Conservation (phyloP, 2,113 vertebrate genomes). For the Ciconia boyciana region DNA sequence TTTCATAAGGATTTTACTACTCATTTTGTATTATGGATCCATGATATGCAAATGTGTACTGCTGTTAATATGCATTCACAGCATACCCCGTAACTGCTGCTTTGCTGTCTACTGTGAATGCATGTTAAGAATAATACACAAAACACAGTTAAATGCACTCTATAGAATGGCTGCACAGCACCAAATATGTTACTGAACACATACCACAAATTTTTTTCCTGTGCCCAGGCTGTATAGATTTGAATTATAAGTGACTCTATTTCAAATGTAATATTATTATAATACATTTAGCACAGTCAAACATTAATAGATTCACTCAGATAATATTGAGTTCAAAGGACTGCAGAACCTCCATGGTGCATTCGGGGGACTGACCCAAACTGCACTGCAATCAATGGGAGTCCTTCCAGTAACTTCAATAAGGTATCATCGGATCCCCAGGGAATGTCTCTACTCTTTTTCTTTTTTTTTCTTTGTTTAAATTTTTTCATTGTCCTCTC, state of each 20-base stretch:
- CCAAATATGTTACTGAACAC: not conserved
- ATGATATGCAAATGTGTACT: slow-evolving; percentile 57
- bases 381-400: not conserved
- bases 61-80: slow-evolving; percentile 62
- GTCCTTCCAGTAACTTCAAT: not conserved
- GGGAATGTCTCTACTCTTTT: not conserved
- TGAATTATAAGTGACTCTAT: not conserved
- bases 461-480: fast-evolving
- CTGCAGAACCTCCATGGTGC: not conserved
- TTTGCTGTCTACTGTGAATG: slow-evolving; percentile 64
- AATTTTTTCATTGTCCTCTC: not conserved
- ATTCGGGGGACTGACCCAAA: not conserved
- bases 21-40: slow-evolving; percentile 33
- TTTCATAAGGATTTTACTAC: slow-evolving; percentile 51
- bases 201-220: not conserved
- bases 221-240: not conserved
- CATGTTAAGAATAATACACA: slow-evolving; percentile 48
- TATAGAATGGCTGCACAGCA: not conserved
- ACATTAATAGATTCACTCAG: not conserved
- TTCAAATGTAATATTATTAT: not conserved
- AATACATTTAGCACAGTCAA: not conserved
- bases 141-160: slow-evolving; percentile 4
- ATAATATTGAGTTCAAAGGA: not conserved
- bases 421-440: fast-evolving
- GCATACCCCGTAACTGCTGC: slow-evolving; percentile 46